Evolutionary conservation across 2,113 vertebrate species (phyloP), one percentile per base, ranked within the genome.

Genomic region (Alethe castanea): DNA sequence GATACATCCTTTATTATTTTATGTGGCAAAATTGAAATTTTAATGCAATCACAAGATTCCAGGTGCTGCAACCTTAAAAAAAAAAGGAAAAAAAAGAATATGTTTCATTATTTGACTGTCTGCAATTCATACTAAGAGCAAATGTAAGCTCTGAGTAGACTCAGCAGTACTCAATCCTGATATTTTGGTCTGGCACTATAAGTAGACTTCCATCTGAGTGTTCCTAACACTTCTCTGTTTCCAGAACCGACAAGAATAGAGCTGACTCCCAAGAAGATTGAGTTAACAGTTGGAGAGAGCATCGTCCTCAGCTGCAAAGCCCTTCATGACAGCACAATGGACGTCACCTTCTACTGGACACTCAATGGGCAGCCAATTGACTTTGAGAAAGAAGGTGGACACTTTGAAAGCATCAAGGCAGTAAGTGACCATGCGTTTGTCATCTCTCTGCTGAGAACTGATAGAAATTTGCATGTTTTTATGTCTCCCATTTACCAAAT

Each of bases 381-480:
- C 90, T 99, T 99, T 47, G 98, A 98, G 48, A 99, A 98, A 79
- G 98, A 99, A n/a, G 98, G 98, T 4, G 98, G 98, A 95, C 99
- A 99, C 96, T 99, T 99, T 96, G 99, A 99, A 98, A 99, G 97
- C 98, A 99, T 99, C 97, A 98, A 99, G 96, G 99, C 99, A 86
- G 99, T 99, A 98, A 99, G 99, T 98, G 86, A 91, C 70, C 24
- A 29, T n/a, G n/a, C 1, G 15, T 88, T 97, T 83, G 11, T 88
- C 31, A 50, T 65, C 56, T 88, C 11, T 76, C 8, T 85, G 17
- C 28, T 69, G 45, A 14, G n/a, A 89, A 78, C 5, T 79, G 73
- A 42, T 35, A 73, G 61, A 35, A 90, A 44, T 57, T 67, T 66
- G 8, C 24, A 31, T 59, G 56, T 2, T 71, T 73, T 70, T 4